Conservation (phyloP, 2,113 vertebrate genomes). For the Chaenogobius annularis region DNA sequence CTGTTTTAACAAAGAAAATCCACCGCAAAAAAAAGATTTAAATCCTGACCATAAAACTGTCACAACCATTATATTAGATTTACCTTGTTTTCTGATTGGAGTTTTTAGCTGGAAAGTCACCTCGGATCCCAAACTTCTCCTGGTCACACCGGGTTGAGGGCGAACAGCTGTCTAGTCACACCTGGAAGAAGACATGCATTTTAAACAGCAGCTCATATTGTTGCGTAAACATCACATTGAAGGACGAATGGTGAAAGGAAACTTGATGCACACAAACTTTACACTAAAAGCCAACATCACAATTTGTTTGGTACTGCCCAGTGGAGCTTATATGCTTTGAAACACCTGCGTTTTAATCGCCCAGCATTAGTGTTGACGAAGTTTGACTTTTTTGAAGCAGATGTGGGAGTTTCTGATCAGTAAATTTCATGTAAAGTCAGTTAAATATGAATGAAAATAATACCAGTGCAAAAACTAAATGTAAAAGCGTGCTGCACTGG, state of each 20-base stretch:
- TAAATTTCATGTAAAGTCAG: no score
- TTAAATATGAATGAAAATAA: no score
- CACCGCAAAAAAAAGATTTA: background rate
- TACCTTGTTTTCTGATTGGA: constrained; percentile 51
- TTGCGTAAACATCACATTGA: background rate
- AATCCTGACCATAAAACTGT: background rate
- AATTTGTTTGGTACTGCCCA: no score
- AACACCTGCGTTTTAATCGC: background rate
- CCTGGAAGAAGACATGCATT: constrained; percentile 42
- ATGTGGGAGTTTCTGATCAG: no score
- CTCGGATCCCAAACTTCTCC: constrained; percentile 32
- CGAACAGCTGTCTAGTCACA: constrained; percentile 21
- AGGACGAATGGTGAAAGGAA: background rate
- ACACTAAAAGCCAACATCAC: background rate
- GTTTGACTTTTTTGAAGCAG: no score
- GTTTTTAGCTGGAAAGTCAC: constrained; percentile 33
- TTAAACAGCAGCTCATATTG: constrained; percentile 1
- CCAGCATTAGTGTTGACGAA: no score
- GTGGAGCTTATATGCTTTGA: background rate
- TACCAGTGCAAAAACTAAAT: background rate
- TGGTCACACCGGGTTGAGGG: constrained; percentile 17
- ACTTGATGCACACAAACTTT: background rate
- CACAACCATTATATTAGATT: background rate
- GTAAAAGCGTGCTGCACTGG: background rate
- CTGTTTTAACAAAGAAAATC: background rate